These are phyloP conservation scores for Thalpophila matura DNA, from an alignment of 2,888 invertebrate genomes.

Conservation along the genomic window DNA sequence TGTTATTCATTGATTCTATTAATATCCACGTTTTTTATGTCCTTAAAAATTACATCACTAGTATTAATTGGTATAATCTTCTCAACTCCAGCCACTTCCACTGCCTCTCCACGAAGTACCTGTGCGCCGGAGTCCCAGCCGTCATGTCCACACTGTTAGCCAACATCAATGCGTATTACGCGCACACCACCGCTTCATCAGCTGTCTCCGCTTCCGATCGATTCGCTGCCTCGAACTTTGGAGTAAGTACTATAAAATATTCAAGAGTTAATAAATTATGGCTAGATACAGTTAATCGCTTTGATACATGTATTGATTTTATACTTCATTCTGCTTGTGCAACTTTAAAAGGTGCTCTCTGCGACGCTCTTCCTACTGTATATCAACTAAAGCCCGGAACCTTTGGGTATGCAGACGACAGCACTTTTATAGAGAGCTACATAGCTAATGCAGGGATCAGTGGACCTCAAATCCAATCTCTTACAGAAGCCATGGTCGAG, in stretches of 20 bases:
- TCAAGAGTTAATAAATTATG: background rate
- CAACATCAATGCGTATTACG: constrained; percentile 99
- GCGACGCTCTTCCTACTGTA: no score
- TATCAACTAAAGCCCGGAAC: no score
- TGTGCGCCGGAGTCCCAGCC: constrained; percentile 99
- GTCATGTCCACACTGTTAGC: constrained; percentile 99
- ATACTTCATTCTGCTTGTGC: background rate
- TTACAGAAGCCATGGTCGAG: no score
- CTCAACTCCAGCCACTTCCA: constrained; percentile 96
- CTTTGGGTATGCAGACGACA: no score
- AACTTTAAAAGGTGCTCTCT: no score
- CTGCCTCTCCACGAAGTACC: constrained; percentile 99
- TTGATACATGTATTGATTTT: no score
- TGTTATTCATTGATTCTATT: no score
- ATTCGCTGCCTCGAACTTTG: constrained; percentile 99
- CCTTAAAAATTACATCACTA: background rate
- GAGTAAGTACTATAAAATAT: constrained; percentile 92
- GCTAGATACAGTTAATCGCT: no score
- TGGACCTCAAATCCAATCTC: no score
- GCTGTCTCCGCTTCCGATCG: constrained; percentile 99
- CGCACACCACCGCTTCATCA: constrained; percentile 99
- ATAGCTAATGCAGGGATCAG: no score
- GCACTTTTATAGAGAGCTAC: no score
- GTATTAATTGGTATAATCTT: background rate
- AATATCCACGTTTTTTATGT: background rate